Evolutionary conservation across 2,113 vertebrate genomes (phyloP), one percentile per base, ranked within the genome.

Genomic region (Dromiciops gliroides): DNA sequence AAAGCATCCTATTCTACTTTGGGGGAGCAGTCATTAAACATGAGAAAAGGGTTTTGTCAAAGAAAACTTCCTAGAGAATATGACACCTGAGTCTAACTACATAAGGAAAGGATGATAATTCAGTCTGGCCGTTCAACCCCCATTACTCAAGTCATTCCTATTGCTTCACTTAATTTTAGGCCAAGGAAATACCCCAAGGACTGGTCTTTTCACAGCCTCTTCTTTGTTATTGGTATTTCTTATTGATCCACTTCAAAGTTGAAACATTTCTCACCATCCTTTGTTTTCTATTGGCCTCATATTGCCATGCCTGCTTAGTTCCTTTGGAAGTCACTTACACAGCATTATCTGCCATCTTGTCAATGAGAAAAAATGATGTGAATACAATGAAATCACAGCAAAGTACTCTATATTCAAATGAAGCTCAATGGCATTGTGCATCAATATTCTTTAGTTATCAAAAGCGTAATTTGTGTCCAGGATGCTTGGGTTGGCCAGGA

Each of bases 311-410:
- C 44, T 91, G 48, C 23, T 89, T 50, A 94, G 37, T 60, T 95
- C 93, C 25, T 53, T 51, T 25, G n/a, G 60, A 92, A 48, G n/a
- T 28, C 94, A 90, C 91, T 95, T 93, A 50, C 48, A 16, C 25
- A 60, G 48, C 52, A 56, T 28, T 96, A 60, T 96, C 75, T 49
- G 89, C 94, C 94, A 97, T 97, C 97, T 93, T 96, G 97, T 88
- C 96, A 95, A 51, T 1, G 5, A 83, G 93, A 92, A 95, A 50
- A 94, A 93, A 90, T 88, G 94, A 92, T 83, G 92, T 97, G 97
- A 94, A 92, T 95, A 96, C 96, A 97, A 97, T 95, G 95, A 97
- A 90, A 97, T 95, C 93, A 89, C 93, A 95, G 83, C 94, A 52
- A 95, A 95, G 96, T 50, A 52, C 60, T 24, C 93, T 94, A 95